These are phyloP conservation scores for Mus pahari DNA, from an alignment of 2,113 vertebrate genomes.

Conservation along the genomic window DNA sequence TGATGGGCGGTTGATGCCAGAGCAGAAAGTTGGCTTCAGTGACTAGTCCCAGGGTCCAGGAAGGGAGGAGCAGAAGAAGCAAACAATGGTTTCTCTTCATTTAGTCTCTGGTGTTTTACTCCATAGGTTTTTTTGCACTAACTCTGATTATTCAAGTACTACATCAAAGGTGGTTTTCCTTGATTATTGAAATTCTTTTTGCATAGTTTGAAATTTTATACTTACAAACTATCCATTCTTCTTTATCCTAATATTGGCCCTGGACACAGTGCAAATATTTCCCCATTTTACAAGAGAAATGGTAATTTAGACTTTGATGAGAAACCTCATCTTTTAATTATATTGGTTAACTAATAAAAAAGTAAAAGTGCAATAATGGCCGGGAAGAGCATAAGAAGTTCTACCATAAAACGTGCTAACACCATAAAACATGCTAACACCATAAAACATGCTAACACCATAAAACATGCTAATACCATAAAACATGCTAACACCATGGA, in stretches of 20 bases:
- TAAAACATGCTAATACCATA: background rate
- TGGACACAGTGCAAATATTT: background rate
- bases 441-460: background rate
- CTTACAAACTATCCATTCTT: background rate
- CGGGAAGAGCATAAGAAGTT: constrained; percentile 7
- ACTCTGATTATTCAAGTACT: background rate
- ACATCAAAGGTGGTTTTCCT: background rate
- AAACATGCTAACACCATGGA: background rate
- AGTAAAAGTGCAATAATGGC: background rate
- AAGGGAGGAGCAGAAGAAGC: background rate
- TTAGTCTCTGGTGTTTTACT: background rate
- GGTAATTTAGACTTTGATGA: constrained; percentile 11
- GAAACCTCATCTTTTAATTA: constrained; percentile 58
- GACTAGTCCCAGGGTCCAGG: background rate
- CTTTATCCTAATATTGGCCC: background rate
- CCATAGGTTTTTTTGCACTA: constrained; percentile 14
- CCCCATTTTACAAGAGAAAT: constrained; percentile 35
- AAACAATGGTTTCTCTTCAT: background rate
- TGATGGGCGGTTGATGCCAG: background rate
- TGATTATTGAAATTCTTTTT: background rate
- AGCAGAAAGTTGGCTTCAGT: background rate
- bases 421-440: background rate
- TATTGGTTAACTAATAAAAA: background rate
- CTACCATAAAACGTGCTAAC: background rate
- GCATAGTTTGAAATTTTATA: background rate